Conservation (phyloP, 2,888 invertebrate genomes). For the Aleiodes leptofemur region DNA sequence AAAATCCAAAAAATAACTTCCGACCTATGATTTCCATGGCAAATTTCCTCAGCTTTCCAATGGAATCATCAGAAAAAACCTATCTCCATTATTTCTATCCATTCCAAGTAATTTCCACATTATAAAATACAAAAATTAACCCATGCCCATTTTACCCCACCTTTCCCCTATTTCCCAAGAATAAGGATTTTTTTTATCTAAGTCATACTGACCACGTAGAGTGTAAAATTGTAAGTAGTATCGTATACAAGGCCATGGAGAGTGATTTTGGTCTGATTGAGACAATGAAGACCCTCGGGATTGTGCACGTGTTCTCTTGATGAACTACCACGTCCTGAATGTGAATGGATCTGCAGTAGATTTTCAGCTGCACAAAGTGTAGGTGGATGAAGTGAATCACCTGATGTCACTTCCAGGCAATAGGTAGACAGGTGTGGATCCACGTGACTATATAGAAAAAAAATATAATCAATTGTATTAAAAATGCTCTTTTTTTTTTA, state of each 20-base stretch:
- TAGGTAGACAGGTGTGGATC: slow-evolving; percentile 71
- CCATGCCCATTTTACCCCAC: no score
- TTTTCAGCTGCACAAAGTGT: slow-evolving; percentile 73
- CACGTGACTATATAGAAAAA: slow-evolving; percentile 60
- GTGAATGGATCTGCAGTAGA: slow-evolving; percentile 63
- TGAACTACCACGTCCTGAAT: slow-evolving; percentile 52
- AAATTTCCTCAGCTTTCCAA: no score
- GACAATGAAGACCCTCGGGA: slow-evolving; percentile 73
- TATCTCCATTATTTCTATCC: no score
- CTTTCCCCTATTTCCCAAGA: background rate
- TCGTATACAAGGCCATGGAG: slow-evolving; percentile 72
- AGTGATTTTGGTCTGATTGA: slow-evolving; percentile 70
- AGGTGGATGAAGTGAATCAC: slow-evolving; percentile 67
- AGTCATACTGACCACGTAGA: slow-evolving; percentile 69
- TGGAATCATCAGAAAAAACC: no score
- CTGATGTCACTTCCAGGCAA: slow-evolving; percentile 72
- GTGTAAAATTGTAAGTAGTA: slow-evolving; percentile 72
- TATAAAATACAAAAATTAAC: no score
- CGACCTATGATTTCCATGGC: no score
- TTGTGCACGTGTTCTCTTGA: slow-evolving; percentile 62
- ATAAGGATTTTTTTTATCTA: background rate
- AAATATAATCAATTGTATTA: slow-evolving; percentile 15
- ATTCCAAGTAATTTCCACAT: no score
- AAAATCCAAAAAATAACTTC: no score
- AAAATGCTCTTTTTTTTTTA: background rate